A percentile compares a stretch with the other conserved stretches of the same genome.
Conservation (phyloP, 1,140 invertebrate species). For the Drosophila ercepeae region DNA sequence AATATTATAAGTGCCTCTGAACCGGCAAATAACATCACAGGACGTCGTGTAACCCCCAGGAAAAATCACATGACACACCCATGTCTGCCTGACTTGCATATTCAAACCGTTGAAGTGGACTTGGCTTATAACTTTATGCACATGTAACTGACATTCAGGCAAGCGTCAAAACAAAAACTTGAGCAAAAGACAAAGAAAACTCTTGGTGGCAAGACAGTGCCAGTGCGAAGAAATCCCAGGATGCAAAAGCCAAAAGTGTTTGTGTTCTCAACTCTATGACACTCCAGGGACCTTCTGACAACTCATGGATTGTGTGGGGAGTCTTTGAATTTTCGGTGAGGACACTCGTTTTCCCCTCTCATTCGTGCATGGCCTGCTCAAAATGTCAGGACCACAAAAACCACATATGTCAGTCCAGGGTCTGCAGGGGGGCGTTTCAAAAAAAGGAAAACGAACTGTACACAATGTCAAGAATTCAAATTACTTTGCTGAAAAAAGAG, state of each 20-base stretch:
- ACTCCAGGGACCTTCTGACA: slow-evolving; percentile 41
- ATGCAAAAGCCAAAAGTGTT: slow-evolving; percentile 41
- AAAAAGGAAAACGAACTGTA: not conserved
- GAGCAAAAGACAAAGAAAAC: slow-evolving; percentile 46
- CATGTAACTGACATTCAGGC: slow-evolving; percentile 68
- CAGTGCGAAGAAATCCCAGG: slow-evolving; percentile 25
- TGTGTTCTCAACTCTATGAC: slow-evolving; percentile 40
- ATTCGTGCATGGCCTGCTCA: slow-evolving; percentile 51
- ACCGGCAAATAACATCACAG: slow-evolving; percentile 24
- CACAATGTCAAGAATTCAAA: slow-evolving; percentile 71
- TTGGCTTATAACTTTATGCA: slow-evolving; percentile 62
- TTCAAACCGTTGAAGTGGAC: slow-evolving; percentile 44
- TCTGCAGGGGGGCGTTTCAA: not conserved
- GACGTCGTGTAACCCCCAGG: not conserved
- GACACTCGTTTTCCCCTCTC: slow-evolving; percentile 1
- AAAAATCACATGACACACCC: slow-evolving; percentile 9
- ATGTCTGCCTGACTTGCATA: slow-evolving; percentile 43
- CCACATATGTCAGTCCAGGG: not conserved
- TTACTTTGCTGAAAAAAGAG: slow-evolving; percentile 44
- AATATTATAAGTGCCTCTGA: slow-evolving; percentile 18
- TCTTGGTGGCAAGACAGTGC: slow-evolving; percentile 11
- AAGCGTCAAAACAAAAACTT: slow-evolving; percentile 62
- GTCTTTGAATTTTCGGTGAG: slow-evolving; percentile 15
- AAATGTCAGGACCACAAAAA: slow-evolving; percentile 51
- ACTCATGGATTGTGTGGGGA: slow-evolving; percentile 17